Percentiles rank a stretch among this genome's conserved stretches.
These are phyloP conservation scores for Oscheius myriophilus DNA, from an alignment of 2,888 invertebrate genomes.

Conservation along the genomic window DNA sequence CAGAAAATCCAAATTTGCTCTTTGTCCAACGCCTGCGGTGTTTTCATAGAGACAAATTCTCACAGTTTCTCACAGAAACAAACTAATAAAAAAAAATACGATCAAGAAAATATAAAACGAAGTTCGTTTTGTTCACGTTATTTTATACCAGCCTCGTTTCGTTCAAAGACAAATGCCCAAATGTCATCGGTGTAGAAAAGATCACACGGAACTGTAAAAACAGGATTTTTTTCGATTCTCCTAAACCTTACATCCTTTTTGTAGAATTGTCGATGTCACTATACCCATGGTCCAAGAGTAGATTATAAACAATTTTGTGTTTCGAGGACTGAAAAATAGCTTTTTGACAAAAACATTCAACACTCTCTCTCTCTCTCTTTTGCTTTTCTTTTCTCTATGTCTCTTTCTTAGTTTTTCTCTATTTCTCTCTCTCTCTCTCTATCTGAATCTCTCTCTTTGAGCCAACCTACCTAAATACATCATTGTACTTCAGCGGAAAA, in stretches of 20 bases:
- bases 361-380: background rate
- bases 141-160: background rate
- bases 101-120: too few relatives aligned
- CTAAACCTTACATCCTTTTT: background rate
- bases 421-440: too few relatives aligned
- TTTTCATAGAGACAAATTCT: too few relatives aligned
- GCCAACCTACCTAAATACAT: conserved; percentile 6
- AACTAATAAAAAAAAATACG: too few relatives aligned
- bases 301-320: background rate
- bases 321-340: background rate
- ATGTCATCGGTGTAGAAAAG: background rate
- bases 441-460: too few relatives aligned
- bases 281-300: background rate
- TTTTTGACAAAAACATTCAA: background rate
- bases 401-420: too few relatives aligned
- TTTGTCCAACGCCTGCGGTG: too few relatives aligned
- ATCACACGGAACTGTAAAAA: conserved; percentile 18
- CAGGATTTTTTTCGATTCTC: background rate
- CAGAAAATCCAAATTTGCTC: too few relatives aligned
- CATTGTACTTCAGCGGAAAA: conserved; percentile 16
- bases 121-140: too few relatives aligned
- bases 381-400: background rate
- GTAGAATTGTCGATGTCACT: background rate
- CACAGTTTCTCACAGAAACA: too few relatives aligned
- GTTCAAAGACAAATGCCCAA: conserved; percentile 14